Conservation (phyloP, 2,113 vertebrate genomes). For the Atlantisia rogersi region DNA sequence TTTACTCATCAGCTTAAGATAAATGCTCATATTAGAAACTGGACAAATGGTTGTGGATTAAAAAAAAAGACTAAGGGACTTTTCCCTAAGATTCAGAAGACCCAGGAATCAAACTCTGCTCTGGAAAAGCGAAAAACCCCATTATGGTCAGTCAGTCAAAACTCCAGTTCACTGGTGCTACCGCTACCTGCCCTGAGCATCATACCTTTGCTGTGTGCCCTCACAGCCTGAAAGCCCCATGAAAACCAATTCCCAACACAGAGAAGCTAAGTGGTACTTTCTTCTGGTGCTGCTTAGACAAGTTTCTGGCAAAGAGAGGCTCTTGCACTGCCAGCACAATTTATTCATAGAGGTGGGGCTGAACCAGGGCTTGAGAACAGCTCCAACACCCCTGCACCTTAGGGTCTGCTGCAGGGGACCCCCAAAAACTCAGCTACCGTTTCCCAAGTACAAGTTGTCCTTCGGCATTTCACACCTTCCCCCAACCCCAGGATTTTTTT, state of each 20-base stretch:
- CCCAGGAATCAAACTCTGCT: background rate
- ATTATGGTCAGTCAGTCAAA: background rate
- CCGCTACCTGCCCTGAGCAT: background rate
- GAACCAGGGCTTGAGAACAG: background rate
- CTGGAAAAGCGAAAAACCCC: background rate
- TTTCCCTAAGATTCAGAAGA: background rate
- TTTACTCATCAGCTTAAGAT: background rate
- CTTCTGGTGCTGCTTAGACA: background rate
- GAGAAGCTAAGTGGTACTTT: background rate
- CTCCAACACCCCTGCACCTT: background rate
- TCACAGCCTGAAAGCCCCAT: background rate
- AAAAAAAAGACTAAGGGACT: background rate
- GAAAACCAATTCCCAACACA: background rate
- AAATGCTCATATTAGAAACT: background rate
- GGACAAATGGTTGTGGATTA: background rate
- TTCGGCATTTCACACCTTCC: background rate
- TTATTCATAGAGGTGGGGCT: background rate
- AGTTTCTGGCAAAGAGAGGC: background rate
- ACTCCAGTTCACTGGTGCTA: background rate
- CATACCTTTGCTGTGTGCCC: background rate
- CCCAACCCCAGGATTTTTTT: background rate
- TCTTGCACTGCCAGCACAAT: background rate
- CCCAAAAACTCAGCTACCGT: background rate
- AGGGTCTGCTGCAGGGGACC: background rate
- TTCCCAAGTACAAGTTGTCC: background rate